These are phyloP conservation scores for Argyrosomus regius DNA, from an alignment of 2,797 vertebrate genomes.

Conservation along the genomic window DNA sequence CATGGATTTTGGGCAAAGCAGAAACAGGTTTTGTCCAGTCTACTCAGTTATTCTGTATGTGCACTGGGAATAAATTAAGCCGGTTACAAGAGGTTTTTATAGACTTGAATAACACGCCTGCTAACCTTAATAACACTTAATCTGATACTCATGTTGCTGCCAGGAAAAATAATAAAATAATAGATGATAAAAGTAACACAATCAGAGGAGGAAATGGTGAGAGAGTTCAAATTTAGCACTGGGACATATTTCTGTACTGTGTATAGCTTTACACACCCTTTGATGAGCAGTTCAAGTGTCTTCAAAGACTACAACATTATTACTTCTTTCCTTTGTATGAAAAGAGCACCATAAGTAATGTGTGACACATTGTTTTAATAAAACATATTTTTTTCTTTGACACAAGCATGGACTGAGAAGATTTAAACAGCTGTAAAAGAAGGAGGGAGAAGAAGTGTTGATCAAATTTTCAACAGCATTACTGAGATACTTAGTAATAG, in stretches of 20 bases:
- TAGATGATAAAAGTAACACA: conserved; percentile 74
- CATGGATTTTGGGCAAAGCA: conserved; percentile 58
- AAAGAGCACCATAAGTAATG: conserved; percentile 45
- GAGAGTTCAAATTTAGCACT: conserved; percentile 55
- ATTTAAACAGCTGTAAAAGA: conserved; percentile 30
- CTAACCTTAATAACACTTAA: conserved; percentile 79
- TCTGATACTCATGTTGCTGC: conserved; percentile 63
- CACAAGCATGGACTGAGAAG: conserved; percentile 11
- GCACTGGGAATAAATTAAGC: conserved; percentile 67
- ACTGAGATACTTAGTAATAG: conserved; percentile 5
- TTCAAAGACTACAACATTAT: conserved; percentile 63
- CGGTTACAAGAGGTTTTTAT: conserved; percentile 69
- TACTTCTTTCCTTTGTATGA: conserved; percentile 43
- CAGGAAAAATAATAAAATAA: conserved; percentile 82
- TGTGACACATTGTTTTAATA: conserved; percentile 69
- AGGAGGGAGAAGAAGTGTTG: conserved; percentile 11
- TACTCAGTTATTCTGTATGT: conserved; percentile 39
- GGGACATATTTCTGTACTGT: conserved; percentile 35
- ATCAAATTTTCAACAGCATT: conserved; percentile 44
- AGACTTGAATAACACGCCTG: conserved; percentile 69
- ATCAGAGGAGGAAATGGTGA: conserved; percentile 73
- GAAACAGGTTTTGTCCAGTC: conserved; percentile 57
- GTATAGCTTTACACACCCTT: conserved; percentile 53
- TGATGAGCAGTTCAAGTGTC: conserved; percentile 61
- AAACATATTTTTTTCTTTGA: conserved; percentile 25